Evolutionary conservation across 2,888 invertebrate species (phyloP).

Genomic region (Mythimna vitellina): DNA sequence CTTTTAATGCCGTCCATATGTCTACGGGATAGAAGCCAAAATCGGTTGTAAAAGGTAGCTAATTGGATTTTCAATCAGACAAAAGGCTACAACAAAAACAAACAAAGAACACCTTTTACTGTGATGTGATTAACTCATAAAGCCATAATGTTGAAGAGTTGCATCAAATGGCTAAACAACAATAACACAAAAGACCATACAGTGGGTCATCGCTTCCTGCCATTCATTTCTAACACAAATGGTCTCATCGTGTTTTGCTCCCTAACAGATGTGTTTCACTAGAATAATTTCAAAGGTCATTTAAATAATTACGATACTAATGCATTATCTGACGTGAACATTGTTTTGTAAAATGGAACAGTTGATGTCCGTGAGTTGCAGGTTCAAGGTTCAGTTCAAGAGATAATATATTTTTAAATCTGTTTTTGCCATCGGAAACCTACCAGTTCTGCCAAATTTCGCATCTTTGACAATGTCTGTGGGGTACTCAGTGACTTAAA

Average conservation of each 20-base stretch:
- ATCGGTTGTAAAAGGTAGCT: background rate
- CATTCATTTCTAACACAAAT: conserved; percentile 54
- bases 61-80: background rate
- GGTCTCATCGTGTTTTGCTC: conserved; percentile 13
- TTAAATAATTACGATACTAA: conserved; percentile 55
- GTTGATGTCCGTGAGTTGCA: conserved; percentile 19
- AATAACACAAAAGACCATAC: conserved; percentile 46
- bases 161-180: conserved; percentile 17
- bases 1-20: too few species aligned
- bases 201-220: conserved; percentile 58
- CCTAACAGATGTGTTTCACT: conserved; percentile 37
- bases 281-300: conserved; percentile 51
- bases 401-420: conserved; percentile 14
- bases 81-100: background rate
- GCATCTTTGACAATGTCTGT: background rate
- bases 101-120: background rate
- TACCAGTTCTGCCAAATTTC: background rate
- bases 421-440: background rate
- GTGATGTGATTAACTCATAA: conserved; percentile 18
- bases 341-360: conserved; percentile 37
- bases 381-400: conserved; percentile 42
- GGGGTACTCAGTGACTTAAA: background rate
- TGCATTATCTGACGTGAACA: conserved; percentile 45
- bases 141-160: conserved; percentile 16
- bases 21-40: too few species aligned